These are phyloP conservation scores for Tetranychus truncatus DNA, from an alignment of 2,888 invertebrate species.

Conservation along the genomic window DNA sequence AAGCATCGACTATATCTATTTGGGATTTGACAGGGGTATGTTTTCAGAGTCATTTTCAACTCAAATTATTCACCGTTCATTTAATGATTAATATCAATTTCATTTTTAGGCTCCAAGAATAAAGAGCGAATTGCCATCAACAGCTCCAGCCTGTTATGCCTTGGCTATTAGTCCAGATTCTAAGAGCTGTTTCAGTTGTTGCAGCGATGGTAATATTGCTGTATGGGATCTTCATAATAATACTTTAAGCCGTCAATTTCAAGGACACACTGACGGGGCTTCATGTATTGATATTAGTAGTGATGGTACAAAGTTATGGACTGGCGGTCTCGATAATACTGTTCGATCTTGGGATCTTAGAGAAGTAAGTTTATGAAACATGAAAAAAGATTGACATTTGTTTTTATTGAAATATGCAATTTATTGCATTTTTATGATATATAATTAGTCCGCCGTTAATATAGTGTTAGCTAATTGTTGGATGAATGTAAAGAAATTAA, in stretches of 20 bases:
- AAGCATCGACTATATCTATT: slow-evolving; percentile 80
- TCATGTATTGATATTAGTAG: slow-evolving; percentile 86
- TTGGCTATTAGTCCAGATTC: slow-evolving; percentile 86
- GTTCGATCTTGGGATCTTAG: slow-evolving; percentile 83
- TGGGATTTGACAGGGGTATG: slow-evolving; percentile 52
- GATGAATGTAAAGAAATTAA: too few species aligned
- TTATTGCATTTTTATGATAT: not conserved
- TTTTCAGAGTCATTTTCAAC: not conserved
- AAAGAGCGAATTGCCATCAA: slow-evolving; percentile 78
- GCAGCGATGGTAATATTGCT: slow-evolving; percentile 88
- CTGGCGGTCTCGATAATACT: slow-evolving; percentile 82
- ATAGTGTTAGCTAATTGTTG: not conserved
- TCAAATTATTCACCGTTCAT: not conserved
- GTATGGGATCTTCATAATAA: slow-evolving; percentile 92
- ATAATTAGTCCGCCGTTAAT: not conserved
- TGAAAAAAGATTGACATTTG: not conserved
- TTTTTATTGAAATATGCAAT: not conserved
- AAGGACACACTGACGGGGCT: slow-evolving; percentile 83
- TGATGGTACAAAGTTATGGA: slow-evolving; percentile 80
- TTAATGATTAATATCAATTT: slow-evolving; percentile 32
- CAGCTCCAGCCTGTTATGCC: slow-evolving; percentile 91
- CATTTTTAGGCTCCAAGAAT: slow-evolving; percentile 66
- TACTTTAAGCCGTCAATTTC: slow-evolving; percentile 49
- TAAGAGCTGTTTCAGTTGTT: slow-evolving; percentile 91
- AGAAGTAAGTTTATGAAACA: slow-evolving; percentile 35